Conservation (phyloP, 2,113 vertebrate genomes). For the Odontesthes bonariensis region DNA sequence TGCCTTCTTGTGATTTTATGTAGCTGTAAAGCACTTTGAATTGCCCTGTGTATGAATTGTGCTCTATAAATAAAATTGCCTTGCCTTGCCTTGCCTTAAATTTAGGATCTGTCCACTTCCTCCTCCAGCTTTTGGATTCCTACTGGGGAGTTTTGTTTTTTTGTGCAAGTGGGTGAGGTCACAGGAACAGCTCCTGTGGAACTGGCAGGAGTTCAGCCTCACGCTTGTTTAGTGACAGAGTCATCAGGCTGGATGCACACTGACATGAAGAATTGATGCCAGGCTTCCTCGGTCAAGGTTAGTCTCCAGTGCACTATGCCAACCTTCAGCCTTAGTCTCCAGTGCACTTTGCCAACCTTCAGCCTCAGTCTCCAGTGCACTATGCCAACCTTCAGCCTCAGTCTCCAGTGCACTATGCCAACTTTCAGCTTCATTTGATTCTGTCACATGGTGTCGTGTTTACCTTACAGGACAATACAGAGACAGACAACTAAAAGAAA, state of each 20-base stretch:
- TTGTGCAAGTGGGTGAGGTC: constrained; percentile 33
- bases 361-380: neutral
- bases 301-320: neutral
- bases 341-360: constrained; percentile 2
- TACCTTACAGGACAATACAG: neutral
- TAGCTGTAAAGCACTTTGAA: too few species aligned
- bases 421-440: neutral
- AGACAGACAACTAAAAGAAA: constrained; percentile 34
- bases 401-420: constrained; percentile 1
- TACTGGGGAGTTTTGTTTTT: neutral
- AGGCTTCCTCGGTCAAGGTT: constrained; percentile 40
- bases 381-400: constrained; percentile 1
- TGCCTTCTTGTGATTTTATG: too few species aligned
- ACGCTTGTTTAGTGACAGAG: constrained; percentile 28
- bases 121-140: neutral
- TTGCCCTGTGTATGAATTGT: too few species aligned
- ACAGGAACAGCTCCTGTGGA: neutral
- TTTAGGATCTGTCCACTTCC: neutral
- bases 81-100: too few species aligned
- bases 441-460: neutral
- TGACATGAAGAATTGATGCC: constrained; percentile 35
- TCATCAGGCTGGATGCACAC: constrained; percentile 35
- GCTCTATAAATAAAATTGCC: too few species aligned
- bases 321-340: constrained; percentile 1
- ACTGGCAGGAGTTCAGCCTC: constrained; percentile 32